phyloP scores from a whole-genome alignment of 37 sponge, comb jelly and placozoan genomes.

The Cladorhizidae sp. region DNA sequence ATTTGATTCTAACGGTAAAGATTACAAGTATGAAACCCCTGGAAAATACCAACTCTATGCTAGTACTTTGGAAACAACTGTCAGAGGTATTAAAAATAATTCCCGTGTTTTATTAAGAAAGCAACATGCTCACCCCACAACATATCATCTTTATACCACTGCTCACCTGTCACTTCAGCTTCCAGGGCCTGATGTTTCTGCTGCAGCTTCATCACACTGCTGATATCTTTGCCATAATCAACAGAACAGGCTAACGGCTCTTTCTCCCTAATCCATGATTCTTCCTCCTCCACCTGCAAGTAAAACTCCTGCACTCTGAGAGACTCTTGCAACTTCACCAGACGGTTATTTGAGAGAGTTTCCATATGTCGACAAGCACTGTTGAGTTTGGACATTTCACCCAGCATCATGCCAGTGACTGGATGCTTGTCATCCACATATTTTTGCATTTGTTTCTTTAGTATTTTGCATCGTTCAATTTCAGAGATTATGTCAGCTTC shows the following conservation, averaged over 20 bases:
- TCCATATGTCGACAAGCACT: slow-evolving; percentile 41
- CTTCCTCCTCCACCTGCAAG: slow-evolving; percentile 91
- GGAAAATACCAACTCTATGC: no score
- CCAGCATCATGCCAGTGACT: slow-evolving; percentile 63
- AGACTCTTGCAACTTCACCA: slow-evolving; percentile 56
- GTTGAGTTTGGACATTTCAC: slow-evolving; percentile 56
- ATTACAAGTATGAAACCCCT: no score
- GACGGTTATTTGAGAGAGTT: slow-evolving; percentile 25
- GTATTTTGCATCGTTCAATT: slow-evolving; percentile 62
- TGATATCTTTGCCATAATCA: slow-evolving; percentile 80
- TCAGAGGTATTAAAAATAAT: no score
- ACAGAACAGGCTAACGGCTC: slow-evolving; percentile 73
- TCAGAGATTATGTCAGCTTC: slow-evolving; percentile 83
- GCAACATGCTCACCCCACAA: no score
- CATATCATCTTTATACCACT: no score
- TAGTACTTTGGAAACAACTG: no score
- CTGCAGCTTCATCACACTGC: slow-evolving; percentile 68
- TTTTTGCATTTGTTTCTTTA: slow-evolving; percentile 55
- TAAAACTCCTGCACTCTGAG: slow-evolving; percentile 88
- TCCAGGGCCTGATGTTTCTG: slow-evolving; percentile 92
- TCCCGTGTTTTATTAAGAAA: no score
- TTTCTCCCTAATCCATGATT: slow-evolving; percentile 92
- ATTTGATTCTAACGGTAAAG: no score
- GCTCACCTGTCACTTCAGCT: slow-evolving; percentile 61
- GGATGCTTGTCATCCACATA: slow-evolving; percentile 67